Conservation (phyloP, 1,140 invertebrate genomes). For the Palaemon carinicauda region DNA sequence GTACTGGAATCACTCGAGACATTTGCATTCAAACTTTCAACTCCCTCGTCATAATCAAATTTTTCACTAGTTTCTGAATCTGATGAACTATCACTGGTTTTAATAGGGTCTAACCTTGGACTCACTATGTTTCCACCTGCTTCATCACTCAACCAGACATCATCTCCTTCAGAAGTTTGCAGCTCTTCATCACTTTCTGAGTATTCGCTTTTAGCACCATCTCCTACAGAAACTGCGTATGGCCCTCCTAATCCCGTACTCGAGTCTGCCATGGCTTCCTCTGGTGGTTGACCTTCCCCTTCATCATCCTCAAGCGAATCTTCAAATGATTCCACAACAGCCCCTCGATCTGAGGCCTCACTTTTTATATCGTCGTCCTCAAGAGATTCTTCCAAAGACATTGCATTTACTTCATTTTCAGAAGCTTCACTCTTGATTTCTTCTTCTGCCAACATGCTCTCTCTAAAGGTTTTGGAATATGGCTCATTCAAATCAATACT, state of each 20-base stretch:
- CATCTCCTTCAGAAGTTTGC: neutral
- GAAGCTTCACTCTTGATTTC: neutral
- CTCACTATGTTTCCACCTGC: neutral
- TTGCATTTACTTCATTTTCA: too few relatives aligned
- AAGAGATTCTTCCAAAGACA: too few relatives aligned
- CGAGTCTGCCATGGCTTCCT: neutral
- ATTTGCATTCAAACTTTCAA: neutral
- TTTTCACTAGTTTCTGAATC: neutral
- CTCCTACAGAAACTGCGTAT: neutral
- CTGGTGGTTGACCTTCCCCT: neutral
- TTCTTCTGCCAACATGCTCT: neutral
- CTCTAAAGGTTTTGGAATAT: neutral
- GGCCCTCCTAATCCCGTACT: too few relatives aligned
- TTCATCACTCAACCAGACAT: neutral
- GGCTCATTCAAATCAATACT: neutral
- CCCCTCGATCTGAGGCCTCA: neutral
- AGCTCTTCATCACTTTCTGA: constrained; percentile 21
- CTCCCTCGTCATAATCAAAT: constrained; percentile 5
- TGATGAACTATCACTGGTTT: too few relatives aligned
- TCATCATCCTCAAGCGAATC: neutral
- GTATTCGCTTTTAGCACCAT: constrained; percentile 40
- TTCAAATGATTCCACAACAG: neutral
- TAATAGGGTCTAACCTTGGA: too few relatives aligned
- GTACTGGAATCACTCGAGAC: neutral
- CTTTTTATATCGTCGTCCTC: neutral